Conservation (phyloP, 2,888 invertebrate genomes). For the Amphimallon solstitiale region DNA sequence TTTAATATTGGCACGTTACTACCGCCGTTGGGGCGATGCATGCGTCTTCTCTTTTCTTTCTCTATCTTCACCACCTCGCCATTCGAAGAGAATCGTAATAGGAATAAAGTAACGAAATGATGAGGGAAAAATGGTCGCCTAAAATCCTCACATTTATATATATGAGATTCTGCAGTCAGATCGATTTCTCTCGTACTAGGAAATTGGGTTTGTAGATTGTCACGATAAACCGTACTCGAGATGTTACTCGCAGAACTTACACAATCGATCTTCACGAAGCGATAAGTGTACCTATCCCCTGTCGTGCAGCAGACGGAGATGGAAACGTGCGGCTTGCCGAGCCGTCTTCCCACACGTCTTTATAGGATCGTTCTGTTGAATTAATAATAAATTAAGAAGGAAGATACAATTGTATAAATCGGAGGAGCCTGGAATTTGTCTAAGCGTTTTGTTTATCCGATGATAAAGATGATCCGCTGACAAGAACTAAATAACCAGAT, state of each 20-base stretch:
- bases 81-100: too few relatives aligned
- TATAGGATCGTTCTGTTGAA: background rate
- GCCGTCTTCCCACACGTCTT: background rate
- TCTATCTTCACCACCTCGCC: too few relatives aligned
- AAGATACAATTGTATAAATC: slow-evolving; percentile 1
- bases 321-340: background rate
- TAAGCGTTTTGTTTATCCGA: slow-evolving; percentile 2
- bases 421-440: slow-evolving; percentile 11
- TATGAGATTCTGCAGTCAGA: background rate
- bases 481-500: slow-evolving; percentile 21
- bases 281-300: background rate
- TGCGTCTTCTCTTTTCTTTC: too few relatives aligned
- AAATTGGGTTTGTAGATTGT: slow-evolving; percentile 62
- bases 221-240: slow-evolving; percentile 47
- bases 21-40: background rate
- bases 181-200: slow-evolving; percentile 47
- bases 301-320: background rate
- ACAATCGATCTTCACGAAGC: slow-evolving; percentile 17
- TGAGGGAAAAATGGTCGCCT: too few relatives aligned
- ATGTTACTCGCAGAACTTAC: slow-evolving; percentile 15
- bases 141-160: too few relatives aligned
- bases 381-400: slow-evolving; percentile 27
- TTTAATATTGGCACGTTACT: slow-evolving; percentile 3
- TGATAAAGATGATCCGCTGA: slow-evolving; percentile 16
- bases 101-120: too few relatives aligned